Conservation (phyloP, 37 sponge, comb jelly and placozoan species). For the Halisarca cf. caerulea region DNA sequence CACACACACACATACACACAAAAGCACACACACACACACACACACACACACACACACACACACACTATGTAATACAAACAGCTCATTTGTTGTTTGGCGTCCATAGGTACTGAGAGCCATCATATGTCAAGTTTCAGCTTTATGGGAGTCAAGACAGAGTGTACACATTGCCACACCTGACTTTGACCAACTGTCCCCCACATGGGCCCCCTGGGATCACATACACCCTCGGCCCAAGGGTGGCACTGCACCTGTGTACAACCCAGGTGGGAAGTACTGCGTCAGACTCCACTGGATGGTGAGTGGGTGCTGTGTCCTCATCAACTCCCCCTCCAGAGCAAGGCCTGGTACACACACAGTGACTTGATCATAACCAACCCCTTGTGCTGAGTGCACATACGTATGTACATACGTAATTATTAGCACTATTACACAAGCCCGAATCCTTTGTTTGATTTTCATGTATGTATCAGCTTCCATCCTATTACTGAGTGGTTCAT, state of each 20-base stretch:
- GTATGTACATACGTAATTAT: too few species aligned
- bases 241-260: conserved; percentile 47
- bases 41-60: too few species aligned
- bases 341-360: too few species aligned
- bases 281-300: conserved; percentile 95
- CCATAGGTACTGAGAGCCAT: conserved; percentile 67
- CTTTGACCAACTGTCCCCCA: background rate
- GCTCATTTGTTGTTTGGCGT: background rate
- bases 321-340: too few species aligned
- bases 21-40: background rate
- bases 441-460: too few species aligned
- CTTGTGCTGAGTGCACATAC: too few species aligned
- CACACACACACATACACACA: background rate
- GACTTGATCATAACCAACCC: too few species aligned
- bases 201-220: conserved; percentile 96
- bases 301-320: conserved; percentile 23
- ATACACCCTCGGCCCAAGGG: conserved; percentile 94
- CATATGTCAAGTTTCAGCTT: conserved; percentile 61
- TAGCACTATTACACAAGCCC: too few species aligned
- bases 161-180: background rate
- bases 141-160: conserved; percentile 59
- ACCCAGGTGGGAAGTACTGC: conserved; percentile 86
- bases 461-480: too few species aligned
- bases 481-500: too few species aligned
- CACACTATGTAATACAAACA: background rate